Conservation (phyloP, 2,113 vertebrate species). For the Pterocles gutturalis region DNA sequence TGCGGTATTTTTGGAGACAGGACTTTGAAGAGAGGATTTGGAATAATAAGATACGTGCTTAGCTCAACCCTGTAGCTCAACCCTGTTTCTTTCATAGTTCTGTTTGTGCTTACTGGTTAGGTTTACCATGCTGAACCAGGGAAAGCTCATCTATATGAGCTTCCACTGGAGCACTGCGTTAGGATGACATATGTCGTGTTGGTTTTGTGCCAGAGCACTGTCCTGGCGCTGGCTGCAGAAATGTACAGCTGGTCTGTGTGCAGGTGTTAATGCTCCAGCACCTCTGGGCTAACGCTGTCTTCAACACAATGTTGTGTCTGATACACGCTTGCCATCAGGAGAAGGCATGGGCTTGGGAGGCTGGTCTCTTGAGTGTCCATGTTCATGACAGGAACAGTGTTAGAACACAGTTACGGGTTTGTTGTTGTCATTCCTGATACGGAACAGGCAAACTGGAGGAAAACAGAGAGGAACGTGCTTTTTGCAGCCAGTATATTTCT, state of each 20-base stretch:
- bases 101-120: not conserved
- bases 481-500: not conserved
- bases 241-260: fast-evolving
- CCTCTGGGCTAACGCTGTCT: not conserved
- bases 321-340: not conserved
- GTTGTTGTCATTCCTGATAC: not conserved
- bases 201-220: not conserved
- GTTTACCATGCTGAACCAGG: not conserved
- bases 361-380: not conserved
- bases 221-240: not conserved
- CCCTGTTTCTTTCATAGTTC: not conserved
- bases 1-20: not conserved
- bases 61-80: not conserved
- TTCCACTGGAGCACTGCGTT: not conserved
- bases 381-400: not conserved
- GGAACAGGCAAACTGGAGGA: not conserved
- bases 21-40: not conserved
- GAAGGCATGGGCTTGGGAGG: not conserved
- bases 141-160: not conserved
- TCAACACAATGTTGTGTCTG: not conserved
- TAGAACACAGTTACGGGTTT: fast-evolving
- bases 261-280: not conserved
- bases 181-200: fast-evolving
- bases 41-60: not conserved
- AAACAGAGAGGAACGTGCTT: not conserved